Evolutionary conservation across 2,113 vertebrate genomes (phyloP).

Genomic region (Marmota flaviventris): DNA sequence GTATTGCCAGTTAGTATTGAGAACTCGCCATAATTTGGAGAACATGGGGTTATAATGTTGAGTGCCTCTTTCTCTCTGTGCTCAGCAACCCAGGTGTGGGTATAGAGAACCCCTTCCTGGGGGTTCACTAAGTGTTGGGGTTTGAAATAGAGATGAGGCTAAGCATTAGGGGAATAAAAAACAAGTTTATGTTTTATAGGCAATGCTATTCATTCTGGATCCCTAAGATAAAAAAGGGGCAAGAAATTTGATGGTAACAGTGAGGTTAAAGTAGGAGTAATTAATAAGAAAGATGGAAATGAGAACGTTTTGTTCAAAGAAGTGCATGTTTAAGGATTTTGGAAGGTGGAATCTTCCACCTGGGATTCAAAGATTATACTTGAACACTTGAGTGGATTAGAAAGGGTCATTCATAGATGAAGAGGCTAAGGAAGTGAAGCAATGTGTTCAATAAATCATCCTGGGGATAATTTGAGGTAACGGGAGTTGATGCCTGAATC

Average conservation of each 20-base stretch:
- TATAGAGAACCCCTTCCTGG: neutral
- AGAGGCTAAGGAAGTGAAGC: neutral
- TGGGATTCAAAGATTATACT: neutral
- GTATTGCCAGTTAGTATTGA: neutral
- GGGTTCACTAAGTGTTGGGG: neutral
- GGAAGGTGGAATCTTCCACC: neutral
- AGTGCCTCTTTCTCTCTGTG: neutral
- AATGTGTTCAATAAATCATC: neutral
- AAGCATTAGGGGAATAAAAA: neutral
- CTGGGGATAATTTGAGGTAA: neutral
- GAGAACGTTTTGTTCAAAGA: constrained; percentile 10
- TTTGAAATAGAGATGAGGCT: neutral
- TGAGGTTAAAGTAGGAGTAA: neutral
- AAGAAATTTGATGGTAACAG: neutral
- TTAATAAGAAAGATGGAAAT: neutral
- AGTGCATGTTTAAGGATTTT: neutral
- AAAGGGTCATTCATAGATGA: neutral
- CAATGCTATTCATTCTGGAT: neutral
- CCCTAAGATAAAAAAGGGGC: neutral
- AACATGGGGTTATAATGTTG: neutral
- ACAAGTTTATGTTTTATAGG: neutral
- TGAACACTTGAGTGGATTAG: neutral
- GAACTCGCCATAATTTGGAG: neutral
- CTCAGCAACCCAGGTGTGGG: neutral
- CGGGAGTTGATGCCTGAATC: neutral